Percentiles rank a stretch among this genome's conserved stretches.
phyloP scores from a whole-genome alignment of 2,113 vertebrate genomes.

The human (Homo sapiens) region GRCh38 chr22:30320501-30321000 shows the following conservation, averaged over 20 bases:
- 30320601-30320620: background rate
- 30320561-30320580: conserved; percentile 3
- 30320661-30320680: background rate
- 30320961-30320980: conserved; percentile 4
- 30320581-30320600: background rate
- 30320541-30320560: background rate
- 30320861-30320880: conserved; percentile 17
- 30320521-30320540: conserved; percentile 34
- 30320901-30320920: conserved; percentile 60
- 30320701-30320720: conserved; percentile 32
- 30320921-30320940: background rate
- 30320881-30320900: conserved; percentile 43
- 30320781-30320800: conserved; percentile 42
- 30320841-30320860: conserved; percentile 43
- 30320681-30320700: background rate
- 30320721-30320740: background rate
- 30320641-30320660: background rate
- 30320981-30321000: background rate
- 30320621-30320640: background rate
- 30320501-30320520: conserved; percentile 56
- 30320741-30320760: background rate
- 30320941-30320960: background rate
- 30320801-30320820: background rate
- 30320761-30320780: background rate
- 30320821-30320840: conserved; percentile 23